Percentiles rank a stretch among this genome's conserved stretches.
These are phyloP conservation scores for Lutjanus campechanus DNA, from an alignment of 2,797 vertebrate species.

Conservation along the genomic window DNA sequence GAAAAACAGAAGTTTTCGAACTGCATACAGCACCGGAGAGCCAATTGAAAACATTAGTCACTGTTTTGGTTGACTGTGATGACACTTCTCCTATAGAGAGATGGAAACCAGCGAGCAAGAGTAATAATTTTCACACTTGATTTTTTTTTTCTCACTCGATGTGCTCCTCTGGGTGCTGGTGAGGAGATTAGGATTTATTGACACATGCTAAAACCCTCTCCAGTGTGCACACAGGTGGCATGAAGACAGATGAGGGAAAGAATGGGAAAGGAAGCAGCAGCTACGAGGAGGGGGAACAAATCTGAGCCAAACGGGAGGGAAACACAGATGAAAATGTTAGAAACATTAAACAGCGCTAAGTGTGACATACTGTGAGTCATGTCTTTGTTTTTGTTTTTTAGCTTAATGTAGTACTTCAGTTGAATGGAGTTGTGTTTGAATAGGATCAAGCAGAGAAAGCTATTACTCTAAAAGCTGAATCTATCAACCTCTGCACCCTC, in stretches of 20 bases:
- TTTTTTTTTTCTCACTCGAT: neutral
- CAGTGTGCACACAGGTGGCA: constrained; percentile 33
- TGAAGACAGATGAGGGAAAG: constrained; percentile 18
- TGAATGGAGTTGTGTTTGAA: constrained; percentile 33
- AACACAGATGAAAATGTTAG: neutral
- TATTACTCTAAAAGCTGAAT: constrained; percentile 29
- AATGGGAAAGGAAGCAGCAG: neutral
- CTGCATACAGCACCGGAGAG: neutral
- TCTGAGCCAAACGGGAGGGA: neutral
- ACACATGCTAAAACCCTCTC: constrained; percentile 42
- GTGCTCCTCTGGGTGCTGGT: neutral
- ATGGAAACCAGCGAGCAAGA: constrained; percentile 29
- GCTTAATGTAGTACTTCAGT: constrained; percentile 22
- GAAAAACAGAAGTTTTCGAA: neutral
- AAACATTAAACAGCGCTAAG: constrained; percentile 6
- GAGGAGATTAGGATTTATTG: constrained; percentile 49
- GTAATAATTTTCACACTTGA: constrained; percentile 12
- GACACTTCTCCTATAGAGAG: constrained; percentile 10
- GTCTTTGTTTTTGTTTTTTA: neutral
- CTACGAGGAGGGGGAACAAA: neutral
- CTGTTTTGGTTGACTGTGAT: constrained; percentile 26
- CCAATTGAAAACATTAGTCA: constrained; percentile 30
- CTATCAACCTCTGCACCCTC: constrained; percentile 17
- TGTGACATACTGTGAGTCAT: neutral
- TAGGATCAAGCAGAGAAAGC: constrained; percentile 30